phyloP scores from a whole-genome alignment of 92 coral and sea anemone genomes.

The Epizoanthus scotinus region DNA sequence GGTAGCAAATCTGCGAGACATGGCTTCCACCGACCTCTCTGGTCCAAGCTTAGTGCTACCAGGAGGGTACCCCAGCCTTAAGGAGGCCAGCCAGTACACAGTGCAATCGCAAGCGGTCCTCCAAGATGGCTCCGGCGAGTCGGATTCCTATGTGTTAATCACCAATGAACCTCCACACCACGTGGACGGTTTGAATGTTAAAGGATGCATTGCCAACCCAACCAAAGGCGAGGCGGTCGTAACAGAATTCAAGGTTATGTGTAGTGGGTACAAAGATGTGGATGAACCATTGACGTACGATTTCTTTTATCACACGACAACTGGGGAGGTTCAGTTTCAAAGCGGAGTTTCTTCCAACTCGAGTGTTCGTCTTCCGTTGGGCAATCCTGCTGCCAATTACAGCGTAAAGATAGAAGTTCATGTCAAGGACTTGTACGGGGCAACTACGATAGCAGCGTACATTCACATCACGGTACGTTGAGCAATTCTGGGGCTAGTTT shows the following conservation, averaged over 20 bases:
- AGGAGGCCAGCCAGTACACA: constrained; percentile 43
- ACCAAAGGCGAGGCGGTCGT: constrained; percentile 65
- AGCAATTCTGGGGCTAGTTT: not conserved
- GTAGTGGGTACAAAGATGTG: constrained; percentile 49
- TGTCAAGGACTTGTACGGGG: constrained; percentile 65
- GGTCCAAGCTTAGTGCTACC: constrained; percentile 46
- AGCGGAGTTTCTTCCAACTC: constrained; percentile 13
- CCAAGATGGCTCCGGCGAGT: constrained; percentile 39
- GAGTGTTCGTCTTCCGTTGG: constrained; percentile 62
- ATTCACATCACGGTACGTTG: constrained; percentile 47
- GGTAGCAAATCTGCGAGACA: constrained; percentile 35
- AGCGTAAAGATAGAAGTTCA: constrained; percentile 49
- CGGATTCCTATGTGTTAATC: constrained; percentile 50
- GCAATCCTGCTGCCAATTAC: constrained; percentile 41
- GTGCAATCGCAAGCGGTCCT: constrained; percentile 43
- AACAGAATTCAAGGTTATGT: constrained; percentile 43
- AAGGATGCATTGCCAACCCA: constrained; percentile 54
- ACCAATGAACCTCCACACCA: constrained; percentile 66
- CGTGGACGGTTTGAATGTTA: constrained; percentile 1
- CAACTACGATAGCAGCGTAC: constrained; percentile 31
- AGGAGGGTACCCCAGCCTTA: constrained; percentile 30
- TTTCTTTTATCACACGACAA: constrained; percentile 52
- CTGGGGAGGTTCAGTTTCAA: constrained; percentile 71
- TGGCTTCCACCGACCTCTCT: constrained; percentile 46
- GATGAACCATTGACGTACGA: constrained; percentile 51